Percentiles rank a stretch among this genome's conserved stretches.
phyloP scores from a whole-genome alignment of 2,797 vertebrate genomes.

The Arctocebus calabarensis region DNA sequence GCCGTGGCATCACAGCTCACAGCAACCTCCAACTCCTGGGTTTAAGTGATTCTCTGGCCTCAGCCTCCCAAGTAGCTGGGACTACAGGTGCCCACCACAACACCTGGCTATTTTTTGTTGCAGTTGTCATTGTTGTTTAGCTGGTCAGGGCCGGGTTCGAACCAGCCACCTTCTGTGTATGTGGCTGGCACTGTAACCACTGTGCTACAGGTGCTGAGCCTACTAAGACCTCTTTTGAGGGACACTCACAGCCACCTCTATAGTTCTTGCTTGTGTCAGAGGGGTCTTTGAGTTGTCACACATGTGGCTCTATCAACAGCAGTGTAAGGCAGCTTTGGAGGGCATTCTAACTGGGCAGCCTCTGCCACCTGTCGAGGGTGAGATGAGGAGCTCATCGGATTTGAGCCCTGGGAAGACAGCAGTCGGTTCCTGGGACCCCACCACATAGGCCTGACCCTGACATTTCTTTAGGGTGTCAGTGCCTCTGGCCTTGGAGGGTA shows the following conservation, averaged over 20 bases:
- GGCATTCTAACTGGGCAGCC: not conserved
- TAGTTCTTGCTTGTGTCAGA: not conserved
- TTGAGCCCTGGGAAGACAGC: not conserved
- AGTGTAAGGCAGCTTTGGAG: not conserved
- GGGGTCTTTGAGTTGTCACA: not conserved
- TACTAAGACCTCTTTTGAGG: not conserved
- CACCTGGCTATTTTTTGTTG: too few species aligned
- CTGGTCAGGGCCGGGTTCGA: too few species aligned
- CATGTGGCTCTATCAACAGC: not conserved
- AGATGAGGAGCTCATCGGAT: not conserved
- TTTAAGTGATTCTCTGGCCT: too few species aligned
- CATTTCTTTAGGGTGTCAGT: not conserved
- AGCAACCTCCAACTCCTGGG: too few species aligned
- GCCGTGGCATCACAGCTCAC: too few species aligned
- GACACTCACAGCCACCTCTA: not conserved
- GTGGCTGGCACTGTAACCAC: too few species aligned
- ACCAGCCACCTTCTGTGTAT: too few species aligned
- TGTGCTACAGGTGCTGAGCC: too few species aligned
- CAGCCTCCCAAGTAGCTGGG: too few species aligned
- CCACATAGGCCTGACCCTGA: not conserved
- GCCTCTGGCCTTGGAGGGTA: not conserved
- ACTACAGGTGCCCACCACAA: too few species aligned
- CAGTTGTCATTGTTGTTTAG: too few species aligned
- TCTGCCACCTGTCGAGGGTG: fast-evolving
- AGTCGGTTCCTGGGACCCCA: not conserved